Base-by-base conservation (phyloP, 2,888 invertebrate species). In the Habrosyne pyritoides region DNA sequence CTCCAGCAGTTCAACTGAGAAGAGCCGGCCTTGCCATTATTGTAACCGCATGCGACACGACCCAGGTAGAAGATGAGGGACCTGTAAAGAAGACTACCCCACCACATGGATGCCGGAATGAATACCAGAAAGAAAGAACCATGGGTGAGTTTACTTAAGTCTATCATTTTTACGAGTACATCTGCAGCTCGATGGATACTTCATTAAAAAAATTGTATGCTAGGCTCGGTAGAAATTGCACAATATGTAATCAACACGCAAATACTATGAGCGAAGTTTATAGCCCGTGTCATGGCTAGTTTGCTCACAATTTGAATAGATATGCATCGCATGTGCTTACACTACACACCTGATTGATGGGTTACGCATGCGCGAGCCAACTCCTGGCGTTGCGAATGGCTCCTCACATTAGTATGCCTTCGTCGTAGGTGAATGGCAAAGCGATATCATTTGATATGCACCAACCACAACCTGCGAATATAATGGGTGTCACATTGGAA, bases 231-330 rank as follows among this genome's bases (percentile, higher is more conserved):
- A 18, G n/a, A 8, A 42, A 42, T 42, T 42, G 2, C 42, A 42
- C 42, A 18, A 42, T 18, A 18, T 33, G 42, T 4, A 42, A 42
- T 42, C 18, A 18, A 4, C 42, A 42, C 42, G 42, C 42, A 42
- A 42, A 42, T 42, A 18, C 8, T 42, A n/a, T 1, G 12, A 36
- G 42, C 12, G 8, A 2, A 14, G 42, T 42, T 42, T 42, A 42
- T 42, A 18, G 18, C 8, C 52, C 57, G 53, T 53, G 55, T 26
- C 52, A 53, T 18, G 26, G 12, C 18, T 42, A 18, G 42, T 42
- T n/a, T 42, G 42, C 42, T 18, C 14, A 42, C 18, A 14, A 42
- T 42, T 42, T 42, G 42, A 42, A 42, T 42, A 42, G 42, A 42
- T 42, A 18, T 18, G 42, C 42, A 42, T 42, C 14, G 14, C 42